phyloP scores from a whole-genome alignment of 2,113 vertebrate species.

The Collichthys lucidus region DNA sequence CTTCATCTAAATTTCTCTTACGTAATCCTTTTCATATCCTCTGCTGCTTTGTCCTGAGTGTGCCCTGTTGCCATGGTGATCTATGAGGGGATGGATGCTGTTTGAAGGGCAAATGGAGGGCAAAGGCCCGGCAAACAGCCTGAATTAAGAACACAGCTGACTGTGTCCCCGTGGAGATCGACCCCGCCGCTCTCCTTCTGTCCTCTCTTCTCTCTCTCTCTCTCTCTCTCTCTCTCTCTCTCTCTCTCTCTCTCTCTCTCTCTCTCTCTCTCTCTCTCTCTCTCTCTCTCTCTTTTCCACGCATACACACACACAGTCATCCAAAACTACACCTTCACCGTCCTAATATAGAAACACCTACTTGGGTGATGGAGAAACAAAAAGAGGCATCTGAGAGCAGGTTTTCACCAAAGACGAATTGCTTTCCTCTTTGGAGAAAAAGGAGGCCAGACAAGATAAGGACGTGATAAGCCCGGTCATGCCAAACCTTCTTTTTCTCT shows the following conservation, averaged over 20 bases:
- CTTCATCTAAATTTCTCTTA: slow-evolving; percentile 64
- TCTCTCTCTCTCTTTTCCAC: neutral
- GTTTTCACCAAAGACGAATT: slow-evolving; percentile 42
- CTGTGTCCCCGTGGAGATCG: slow-evolving; percentile 20
- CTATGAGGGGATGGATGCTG: slow-evolving; percentile 57
- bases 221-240: neutral
- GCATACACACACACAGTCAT: slow-evolving; percentile 10
- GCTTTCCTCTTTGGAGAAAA: slow-evolving; percentile 14
- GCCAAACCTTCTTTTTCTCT: neutral
- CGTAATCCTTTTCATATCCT: slow-evolving; percentile 59
- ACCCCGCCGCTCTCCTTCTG: slow-evolving; percentile 50
- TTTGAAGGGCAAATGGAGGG: slow-evolving; percentile 71
- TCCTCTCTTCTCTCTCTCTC: slow-evolving; percentile 11
- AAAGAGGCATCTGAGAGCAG: slow-evolving; percentile 10
- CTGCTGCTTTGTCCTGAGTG: slow-evolving; percentile 60
- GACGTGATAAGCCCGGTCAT: slow-evolving; percentile 17
- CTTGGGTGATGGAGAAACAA: slow-evolving; percentile 33
- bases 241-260: neutral
- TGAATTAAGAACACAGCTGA: slow-evolving; percentile 53
- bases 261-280: neutral
- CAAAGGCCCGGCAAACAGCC: slow-evolving; percentile 41
- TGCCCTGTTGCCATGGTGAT: slow-evolving; percentile 70
- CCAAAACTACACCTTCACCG: slow-evolving; percentile 24
- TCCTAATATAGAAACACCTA: slow-evolving; percentile 56
- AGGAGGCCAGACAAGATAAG: slow-evolving; percentile 32